These are phyloP conservation scores for Scyliorhinus canicula DNA, from an alignment of 2,797 vertebrate genomes.

Conservation along the genomic window DNA sequence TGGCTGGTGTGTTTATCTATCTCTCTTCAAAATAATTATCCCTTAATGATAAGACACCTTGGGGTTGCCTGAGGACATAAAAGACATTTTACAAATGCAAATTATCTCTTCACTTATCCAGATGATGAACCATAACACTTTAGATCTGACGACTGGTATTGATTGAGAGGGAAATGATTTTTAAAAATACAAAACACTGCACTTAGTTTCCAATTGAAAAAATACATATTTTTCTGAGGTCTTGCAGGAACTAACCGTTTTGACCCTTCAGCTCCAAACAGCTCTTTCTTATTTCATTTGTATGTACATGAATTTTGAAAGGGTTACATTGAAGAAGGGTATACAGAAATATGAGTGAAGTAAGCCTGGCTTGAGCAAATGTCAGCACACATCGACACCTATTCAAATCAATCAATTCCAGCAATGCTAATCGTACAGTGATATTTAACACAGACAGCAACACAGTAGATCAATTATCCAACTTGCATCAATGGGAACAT, in stretches of 20 bases:
- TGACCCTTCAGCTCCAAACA: neutral
- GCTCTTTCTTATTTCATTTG: neutral
- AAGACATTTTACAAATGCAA: neutral
- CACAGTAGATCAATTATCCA: neutral
- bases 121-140: neutral
- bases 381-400: neutral
- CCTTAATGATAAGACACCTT: neutral
- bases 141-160: neutral
- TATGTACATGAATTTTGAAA: neutral
- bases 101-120: neutral
- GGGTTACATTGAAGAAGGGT: neutral
- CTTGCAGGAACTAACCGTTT: neutral
- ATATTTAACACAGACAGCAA: neutral
- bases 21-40: neutral
- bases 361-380: neutral
- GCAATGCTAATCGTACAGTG: neutral
- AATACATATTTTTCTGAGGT: neutral
- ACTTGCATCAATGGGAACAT: conserved; percentile 1
- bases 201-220: neutral
- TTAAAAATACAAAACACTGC: neutral
- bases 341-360: neutral
- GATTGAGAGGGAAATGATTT: neutral
- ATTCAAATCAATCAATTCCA: conserved; percentile 10
- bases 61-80: neutral
- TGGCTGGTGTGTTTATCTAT: neutral